Base-by-base conservation (phyloP, 2,888 invertebrate species). In the Drosophila testacea region DNA sequence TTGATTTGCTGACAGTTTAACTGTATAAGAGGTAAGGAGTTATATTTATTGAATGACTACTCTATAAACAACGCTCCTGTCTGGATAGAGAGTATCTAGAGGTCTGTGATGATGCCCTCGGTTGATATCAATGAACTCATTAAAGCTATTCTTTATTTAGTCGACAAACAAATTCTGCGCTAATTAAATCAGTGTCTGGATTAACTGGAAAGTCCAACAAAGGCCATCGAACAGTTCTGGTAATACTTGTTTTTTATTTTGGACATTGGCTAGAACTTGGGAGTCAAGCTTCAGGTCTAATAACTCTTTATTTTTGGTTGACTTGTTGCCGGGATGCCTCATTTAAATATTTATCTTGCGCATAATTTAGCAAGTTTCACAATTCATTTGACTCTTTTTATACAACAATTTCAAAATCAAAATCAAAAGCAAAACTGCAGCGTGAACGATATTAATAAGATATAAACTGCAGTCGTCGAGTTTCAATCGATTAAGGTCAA, bases 401-500 rank as follows among this genome's bases (percentile, higher is more conserved):
- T 28, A 5, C 27, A 32, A 30, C 36, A 44, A 61, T 70, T 39
- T 52, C 41, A 34, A 44, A 41, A 36, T 50, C 42, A 32, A 64
- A 22, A 22, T 22, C 22, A 2, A 22, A 22, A 22, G 1, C 22
- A 22, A 22, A 51, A 62, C 55, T 76, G 78, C 77, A 78, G 46
- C 22, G 32, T n/a, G 11, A 62, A 34, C 50, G 64, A 69, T 80
- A 69, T 69, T 27, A 3, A 28, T 28, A 44, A 68, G 77, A 69
- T 32, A 30, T 30, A 30, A 72, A 69, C 54, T 81, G 73, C 81
- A 80, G 51, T 73, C 55, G n/a, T 52, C 9, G 16, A 61, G 39
- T 63, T 48, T 64, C 77, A 67, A 57, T 83, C 88, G 84, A 88
- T 83, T 88, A 88, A 85, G 83, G 83, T 79, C 83, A 80, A 80